These are phyloP conservation scores for Bradysia coprophila DNA, from an alignment of 1,140 invertebrate genomes.

Conservation along the genomic window DNA sequence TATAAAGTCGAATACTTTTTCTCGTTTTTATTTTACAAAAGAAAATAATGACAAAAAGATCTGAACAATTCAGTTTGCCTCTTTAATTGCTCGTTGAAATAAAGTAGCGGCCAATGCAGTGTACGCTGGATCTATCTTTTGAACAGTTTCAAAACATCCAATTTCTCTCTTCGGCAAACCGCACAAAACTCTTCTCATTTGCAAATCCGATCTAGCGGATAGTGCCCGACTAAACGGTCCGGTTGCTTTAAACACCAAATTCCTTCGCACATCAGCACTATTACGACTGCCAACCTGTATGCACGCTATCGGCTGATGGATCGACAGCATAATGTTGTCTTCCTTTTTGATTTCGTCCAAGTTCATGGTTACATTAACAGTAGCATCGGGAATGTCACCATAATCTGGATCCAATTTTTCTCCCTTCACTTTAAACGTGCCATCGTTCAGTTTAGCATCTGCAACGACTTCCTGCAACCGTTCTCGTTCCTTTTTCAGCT, in stretches of 20 bases:
- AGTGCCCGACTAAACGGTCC: constrained; percentile 34
- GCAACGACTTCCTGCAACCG: constrained; percentile 5
- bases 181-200: constrained; percentile 37
- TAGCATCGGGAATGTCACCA: constrained; percentile 6
- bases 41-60: too few species aligned
- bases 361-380: too few species aligned
- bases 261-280: constrained; percentile 19
- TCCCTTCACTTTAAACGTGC: constrained; percentile 12
- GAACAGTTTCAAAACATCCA: too few species aligned
- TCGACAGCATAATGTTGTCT: constrained; percentile 5
- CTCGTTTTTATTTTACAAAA: too few species aligned
- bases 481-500: constrained; percentile 10
- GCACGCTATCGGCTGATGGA: constrained; percentile 35
- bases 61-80: too few species aligned
- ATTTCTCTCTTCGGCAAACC: constrained; percentile 37
- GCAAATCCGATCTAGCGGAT: constrained; percentile 42
- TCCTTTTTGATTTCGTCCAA: constrained; percentile 5
- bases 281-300: constrained; percentile 34
- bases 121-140: too few species aligned
- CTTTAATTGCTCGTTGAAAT: too few species aligned
- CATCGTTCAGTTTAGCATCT: constrained; percentile 6
- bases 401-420: too few species aligned
- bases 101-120: too few species aligned
- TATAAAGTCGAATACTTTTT: too few species aligned
- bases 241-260: constrained; percentile 26